Percentiles rank a stretch among this genome's conserved stretches.
Evolutionary conservation across 2,797 vertebrate species (phyloP).

Genomic region (Tokudaia tokunoshimensis): DNA sequence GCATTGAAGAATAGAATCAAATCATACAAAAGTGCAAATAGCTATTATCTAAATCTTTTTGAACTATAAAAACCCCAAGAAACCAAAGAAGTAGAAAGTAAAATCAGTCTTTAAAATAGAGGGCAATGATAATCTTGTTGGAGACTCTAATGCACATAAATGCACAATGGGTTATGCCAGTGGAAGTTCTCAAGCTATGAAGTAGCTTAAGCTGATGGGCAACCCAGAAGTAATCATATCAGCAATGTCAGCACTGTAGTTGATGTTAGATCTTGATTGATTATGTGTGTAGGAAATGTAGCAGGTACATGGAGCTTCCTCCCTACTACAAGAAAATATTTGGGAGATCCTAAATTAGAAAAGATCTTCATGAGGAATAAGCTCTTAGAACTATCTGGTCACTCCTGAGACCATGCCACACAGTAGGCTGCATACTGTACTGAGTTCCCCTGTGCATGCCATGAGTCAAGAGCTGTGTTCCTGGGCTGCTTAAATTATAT

Average conservation of each 20-base stretch:
- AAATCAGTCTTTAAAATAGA: conserved; percentile 35
- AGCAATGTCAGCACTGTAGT: no score
- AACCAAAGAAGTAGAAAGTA: background rate
- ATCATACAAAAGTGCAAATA: conserved; percentile 3
- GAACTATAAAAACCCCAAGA: background rate
- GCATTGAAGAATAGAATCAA: background rate
- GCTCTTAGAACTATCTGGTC: background rate
- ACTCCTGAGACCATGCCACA: background rate
- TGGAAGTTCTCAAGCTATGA: background rate
- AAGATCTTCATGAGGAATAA: background rate
- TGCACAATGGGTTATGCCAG: background rate
- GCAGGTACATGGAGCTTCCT: background rate
- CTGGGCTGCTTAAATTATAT: background rate
- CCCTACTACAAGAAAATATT: background rate
- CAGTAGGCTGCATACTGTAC: background rate
- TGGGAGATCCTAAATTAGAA: background rate
- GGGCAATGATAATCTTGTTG: background rate
- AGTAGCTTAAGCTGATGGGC: background rate
- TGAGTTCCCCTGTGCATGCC: background rate
- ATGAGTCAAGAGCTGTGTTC: background rate
- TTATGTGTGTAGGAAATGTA: background rate
- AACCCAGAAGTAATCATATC: background rate
- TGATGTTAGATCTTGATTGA: background rate
- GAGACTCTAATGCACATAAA: background rate
- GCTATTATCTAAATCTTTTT: conserved; percentile 35